These are phyloP conservation scores for Malacoraja senta DNA, from an alignment of 2,797 vertebrate genomes.

Conservation along the genomic window DNA sequence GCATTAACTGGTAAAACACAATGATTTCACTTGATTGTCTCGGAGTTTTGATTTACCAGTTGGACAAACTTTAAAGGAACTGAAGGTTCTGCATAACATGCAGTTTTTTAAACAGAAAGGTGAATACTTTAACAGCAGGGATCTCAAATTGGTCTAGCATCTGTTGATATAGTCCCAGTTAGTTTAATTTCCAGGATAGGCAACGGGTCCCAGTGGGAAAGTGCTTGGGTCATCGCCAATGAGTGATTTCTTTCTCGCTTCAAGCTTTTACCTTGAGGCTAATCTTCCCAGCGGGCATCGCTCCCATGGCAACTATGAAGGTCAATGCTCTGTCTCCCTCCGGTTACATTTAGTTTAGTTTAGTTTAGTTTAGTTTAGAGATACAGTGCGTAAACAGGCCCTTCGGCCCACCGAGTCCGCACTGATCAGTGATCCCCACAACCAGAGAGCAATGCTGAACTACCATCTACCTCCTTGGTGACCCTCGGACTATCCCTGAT, in stretches of 20 bases:
- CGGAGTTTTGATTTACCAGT: background rate
- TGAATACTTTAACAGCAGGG: background rate
- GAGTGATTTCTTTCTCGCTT: background rate
- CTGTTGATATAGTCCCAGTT: slow-evolving; percentile 17
- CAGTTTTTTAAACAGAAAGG: background rate
- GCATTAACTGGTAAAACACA: background rate
- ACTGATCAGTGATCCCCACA: too few relatives aligned
- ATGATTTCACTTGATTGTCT: background rate
- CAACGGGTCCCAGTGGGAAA: background rate
- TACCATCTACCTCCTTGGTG: too few relatives aligned
- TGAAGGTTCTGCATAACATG: background rate
- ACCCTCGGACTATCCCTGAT: too few relatives aligned
- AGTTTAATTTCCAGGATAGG: slow-evolving; percentile 35
- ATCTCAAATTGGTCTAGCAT: background rate
- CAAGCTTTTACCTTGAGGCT: slow-evolving; percentile 28
- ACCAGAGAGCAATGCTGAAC: too few relatives aligned
- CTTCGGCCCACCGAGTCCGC: too few relatives aligned
- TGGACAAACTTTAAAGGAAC: background rate
- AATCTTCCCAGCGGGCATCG: slow-evolving; percentile 26
- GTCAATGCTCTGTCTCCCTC: slow-evolving; percentile 13
- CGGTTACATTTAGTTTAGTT: background rate
- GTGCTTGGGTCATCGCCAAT: slow-evolving; percentile 14
- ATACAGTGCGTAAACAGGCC: too few relatives aligned
- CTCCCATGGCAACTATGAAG: slow-evolving; percentile 10
- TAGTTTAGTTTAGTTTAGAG: too few relatives aligned